Evolutionary conservation across 2,113 vertebrate species (phyloP), one percentile per base, ranked within the genome.

Genomic region (Orcinus orca): DNA sequence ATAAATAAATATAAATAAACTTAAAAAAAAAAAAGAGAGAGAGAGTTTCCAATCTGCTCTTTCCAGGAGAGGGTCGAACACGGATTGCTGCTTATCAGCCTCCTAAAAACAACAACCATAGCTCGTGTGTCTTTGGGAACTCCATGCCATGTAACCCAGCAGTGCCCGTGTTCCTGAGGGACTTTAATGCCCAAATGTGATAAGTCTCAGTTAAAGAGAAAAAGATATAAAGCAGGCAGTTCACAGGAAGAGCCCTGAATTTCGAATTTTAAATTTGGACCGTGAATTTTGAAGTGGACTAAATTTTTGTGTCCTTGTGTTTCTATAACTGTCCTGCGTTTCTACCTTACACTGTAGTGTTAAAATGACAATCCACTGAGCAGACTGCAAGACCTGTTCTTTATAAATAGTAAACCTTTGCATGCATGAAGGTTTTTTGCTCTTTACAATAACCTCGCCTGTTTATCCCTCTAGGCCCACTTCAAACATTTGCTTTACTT

Each of bases 81-180:
- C 5, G 10, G 12, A 25, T 23, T 23, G 9, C 21, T n/a, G 23
- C 47, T 7, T 38, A 8, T 81, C 67, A 60, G 14, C 29, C 71
- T 47, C 9, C 21, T 47, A 21, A 50, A 63, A 62, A 50, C 12
- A 5, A 4, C 7, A 13, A 0, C 33, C 11, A 0, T 1, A 31
- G 33, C 23, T 31, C 11, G 0, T 21, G 33, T 6, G 1, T 33
- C 58, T 62, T 9, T 65, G 80, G 84, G 84, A 44, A n/a, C 26
- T 25, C 15, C 6, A 3, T 18, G 23, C 8, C 13, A 20, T 33
- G 21, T 68, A 13, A 14, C 29, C 10, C 68, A 73, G 6, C n/a
- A n/a, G 23, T 20, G 31, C 1, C 60, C 13, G 14, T 41, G 41
- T n/a, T 25, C 70, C 15, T 33, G 18, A n/a, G 80, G 60, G 65